A percentile compares a stretch with the other conserved stretches of the same genome.
phyloP scores from a whole-genome alignment of 2,888 invertebrate species.

The Drosophila testacea region DNA sequence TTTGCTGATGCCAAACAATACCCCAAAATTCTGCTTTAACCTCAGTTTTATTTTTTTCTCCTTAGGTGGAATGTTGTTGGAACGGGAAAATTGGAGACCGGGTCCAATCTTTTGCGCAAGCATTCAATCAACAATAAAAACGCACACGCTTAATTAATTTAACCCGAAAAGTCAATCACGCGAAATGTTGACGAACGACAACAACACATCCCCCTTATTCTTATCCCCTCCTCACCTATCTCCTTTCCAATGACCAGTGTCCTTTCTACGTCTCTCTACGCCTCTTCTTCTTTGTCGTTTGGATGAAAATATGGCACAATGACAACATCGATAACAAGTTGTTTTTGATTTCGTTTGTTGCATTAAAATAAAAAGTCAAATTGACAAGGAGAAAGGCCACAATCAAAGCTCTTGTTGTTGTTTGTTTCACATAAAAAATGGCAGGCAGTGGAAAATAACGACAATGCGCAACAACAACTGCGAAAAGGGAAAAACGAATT shows the following conservation, averaged over 20 bases:
- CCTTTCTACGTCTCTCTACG: conserved; percentile 28
- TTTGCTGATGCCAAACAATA: neutral
- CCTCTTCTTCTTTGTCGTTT: conserved; percentile 1
- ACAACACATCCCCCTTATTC: conserved; percentile 7
- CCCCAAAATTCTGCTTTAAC: neutral
- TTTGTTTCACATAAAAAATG: conserved; percentile 41
- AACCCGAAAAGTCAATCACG: conserved; percentile 77
- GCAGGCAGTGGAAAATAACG: conserved; percentile 32
- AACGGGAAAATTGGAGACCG: neutral
- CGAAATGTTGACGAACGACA: conserved; percentile 67
- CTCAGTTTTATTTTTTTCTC: neutral
- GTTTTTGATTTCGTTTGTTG: conserved; percentile 70
- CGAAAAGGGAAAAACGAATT: conserved; percentile 13
- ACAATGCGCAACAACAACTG: conserved; percentile 19
- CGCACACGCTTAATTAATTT: conserved; percentile 79
- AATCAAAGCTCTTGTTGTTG: conserved; percentile 55
- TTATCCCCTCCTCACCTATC: neutral
- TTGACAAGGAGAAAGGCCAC: conserved; percentile 63
- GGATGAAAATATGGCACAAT: conserved; percentile 59
- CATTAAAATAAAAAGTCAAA: conserved; percentile 71
- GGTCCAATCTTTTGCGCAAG: conserved; percentile 31
- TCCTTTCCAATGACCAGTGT: neutral
- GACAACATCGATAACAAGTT: conserved; percentile 77
- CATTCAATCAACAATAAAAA: conserved; percentile 75
- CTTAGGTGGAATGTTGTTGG: neutral